A percentile compares a stretch with the other conserved stretches of the same genome.
Conservation (phyloP, 2,113 vertebrate species). For the Agapornis roseicollis region DNA sequence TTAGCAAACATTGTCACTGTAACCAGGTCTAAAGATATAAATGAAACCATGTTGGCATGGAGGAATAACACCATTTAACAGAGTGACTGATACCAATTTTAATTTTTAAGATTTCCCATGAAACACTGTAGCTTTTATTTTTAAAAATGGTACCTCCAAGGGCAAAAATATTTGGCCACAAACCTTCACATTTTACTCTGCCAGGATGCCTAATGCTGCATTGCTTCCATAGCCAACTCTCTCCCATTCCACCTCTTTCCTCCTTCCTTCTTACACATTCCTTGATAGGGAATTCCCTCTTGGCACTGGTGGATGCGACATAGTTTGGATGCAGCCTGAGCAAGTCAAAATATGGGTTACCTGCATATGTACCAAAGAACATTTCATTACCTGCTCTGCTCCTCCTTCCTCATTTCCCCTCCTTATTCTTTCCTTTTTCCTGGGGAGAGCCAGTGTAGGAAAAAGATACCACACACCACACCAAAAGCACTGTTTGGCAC, state of each 20-base stretch:
- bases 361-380: background rate
- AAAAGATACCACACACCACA: background rate
- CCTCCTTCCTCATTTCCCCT: background rate
- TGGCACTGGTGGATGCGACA: too few species aligned
- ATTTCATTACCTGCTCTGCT: background rate
- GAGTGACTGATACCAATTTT: background rate
- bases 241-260: background rate
- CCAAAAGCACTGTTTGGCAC: background rate
- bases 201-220: accelerated
- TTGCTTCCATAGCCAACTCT: background rate
- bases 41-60: background rate
- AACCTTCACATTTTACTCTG: background rate
- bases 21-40: background rate
- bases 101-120: background rate
- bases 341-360: accelerated
- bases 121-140: background rate
- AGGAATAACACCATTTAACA: background rate
- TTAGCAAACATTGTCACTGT: background rate
- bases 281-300: background rate
- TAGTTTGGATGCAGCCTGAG: background rate
- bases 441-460: background rate
- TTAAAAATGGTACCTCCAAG: background rate
- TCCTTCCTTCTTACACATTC: background rate
- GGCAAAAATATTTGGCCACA: background rate
- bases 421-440: background rate